Conservation (phyloP, 2,888 invertebrate genomes). For the Odontothrips loti region DNA sequence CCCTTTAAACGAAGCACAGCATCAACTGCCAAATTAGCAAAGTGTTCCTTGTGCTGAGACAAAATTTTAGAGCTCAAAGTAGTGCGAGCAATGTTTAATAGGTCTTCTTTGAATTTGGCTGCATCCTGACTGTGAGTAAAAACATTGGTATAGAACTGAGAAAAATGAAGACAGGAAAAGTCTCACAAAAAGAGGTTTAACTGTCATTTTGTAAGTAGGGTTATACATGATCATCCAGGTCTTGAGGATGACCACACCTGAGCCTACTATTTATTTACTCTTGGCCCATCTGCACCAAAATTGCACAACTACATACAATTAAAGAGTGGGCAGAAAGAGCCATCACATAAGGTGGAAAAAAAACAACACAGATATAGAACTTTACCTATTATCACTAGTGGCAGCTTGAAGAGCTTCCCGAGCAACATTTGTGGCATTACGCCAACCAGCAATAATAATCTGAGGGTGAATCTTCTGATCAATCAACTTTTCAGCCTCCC, state of each 20-base stretch:
- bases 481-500: slow-evolving; percentile 91
- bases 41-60: slow-evolving; percentile 94
- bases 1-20: slow-evolving; percentile 93
- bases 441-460: slow-evolving; percentile 94
- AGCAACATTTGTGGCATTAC: slow-evolving; percentile 80
- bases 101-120: slow-evolving; percentile 75
- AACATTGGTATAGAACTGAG: not conserved
- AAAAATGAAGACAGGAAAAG: not conserved
- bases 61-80: slow-evolving; percentile 97
- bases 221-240: slow-evolving; percentile 30
- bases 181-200: not conserved
- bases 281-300: not conserved
- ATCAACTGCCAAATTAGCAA: slow-evolving; percentile 91
- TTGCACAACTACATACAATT: not conserved
- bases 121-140: slow-evolving; percentile 56
- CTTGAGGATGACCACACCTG: slow-evolving; percentile 13
- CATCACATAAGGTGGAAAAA: not conserved
- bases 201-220: not conserved
- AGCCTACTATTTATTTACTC: not conserved
- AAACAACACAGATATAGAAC: not conserved
- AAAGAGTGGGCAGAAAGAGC: not conserved
- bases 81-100: slow-evolving; percentile 94
- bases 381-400: slow-evolving; percentile 71
- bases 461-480: slow-evolving; percentile 96
- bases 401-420: slow-evolving; percentile 72